Evolutionary conservation across 2,888 invertebrate genomes (phyloP), one percentile per base, ranked within the genome.

Genomic region (Chelonus formosanus): DNA sequence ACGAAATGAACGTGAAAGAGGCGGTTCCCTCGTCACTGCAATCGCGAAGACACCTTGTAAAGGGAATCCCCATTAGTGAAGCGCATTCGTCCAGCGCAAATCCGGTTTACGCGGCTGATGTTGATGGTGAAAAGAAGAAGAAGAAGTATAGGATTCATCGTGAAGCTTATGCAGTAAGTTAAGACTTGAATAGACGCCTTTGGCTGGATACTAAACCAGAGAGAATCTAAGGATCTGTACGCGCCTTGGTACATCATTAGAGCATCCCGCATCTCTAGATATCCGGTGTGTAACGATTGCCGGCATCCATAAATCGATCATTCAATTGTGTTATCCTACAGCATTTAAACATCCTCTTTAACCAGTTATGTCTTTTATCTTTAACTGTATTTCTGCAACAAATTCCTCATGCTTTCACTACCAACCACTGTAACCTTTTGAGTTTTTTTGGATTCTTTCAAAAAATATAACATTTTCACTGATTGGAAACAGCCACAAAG

Each of bases 291-390:
- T 55, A 76, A 77, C 74, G 76, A 77, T 76, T 71, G 71, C 71
- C 72, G 68, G 72, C 71, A 73, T 74, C 73, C 75, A 77, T 78
- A 78, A 78, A 78, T 78, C 78, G 75, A 78, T 78, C 78, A 71
- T 76, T 78, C 78, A 78, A 78, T 78, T 77, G 76, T 73, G 48
- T 74, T 73, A 44, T 57, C 31, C 54, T 53, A 10, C 44, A 47
- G 55, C 36, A 4, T 57, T 44, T 44, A 31, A 57, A 43, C 57
- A 57, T 57, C 54, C 54, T 54, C 10, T 54, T 35, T 5, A 10
- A 5, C 31, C 34, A 36, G n/a, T 10, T 36, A n/a, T 20, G 10
- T 10, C n/a, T n/a, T 52, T 10, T 35, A 54, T 50, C 31, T 64
- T 3, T 54, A 6, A 4, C 40, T 5, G 40, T 6, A 40, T 40